phyloP scores from a whole-genome alignment of 2,113 vertebrate genomes.

The Anguilla rostrata region DNA sequence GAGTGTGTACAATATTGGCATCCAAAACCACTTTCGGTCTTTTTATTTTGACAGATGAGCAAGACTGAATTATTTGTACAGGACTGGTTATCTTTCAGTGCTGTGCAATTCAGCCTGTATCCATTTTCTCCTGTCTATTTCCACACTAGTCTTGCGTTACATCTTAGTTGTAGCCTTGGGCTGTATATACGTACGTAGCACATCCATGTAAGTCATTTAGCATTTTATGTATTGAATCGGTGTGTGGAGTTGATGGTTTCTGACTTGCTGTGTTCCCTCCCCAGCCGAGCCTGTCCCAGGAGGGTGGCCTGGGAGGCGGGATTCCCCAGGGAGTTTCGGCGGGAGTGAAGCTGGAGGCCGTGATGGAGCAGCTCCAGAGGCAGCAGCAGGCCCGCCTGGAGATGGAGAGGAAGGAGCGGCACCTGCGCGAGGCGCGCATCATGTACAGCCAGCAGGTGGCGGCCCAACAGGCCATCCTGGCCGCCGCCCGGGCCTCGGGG shows the following conservation, averaged over 20 bases:
- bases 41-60: too few species aligned
- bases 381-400: slow-evolving; percentile 80
- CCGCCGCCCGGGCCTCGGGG: slow-evolving; percentile 71
- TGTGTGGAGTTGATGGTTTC: slow-evolving; percentile 23
- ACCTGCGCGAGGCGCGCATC: slow-evolving; percentile 82
- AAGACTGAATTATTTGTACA: too few species aligned
- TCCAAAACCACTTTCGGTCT: too few species aligned
- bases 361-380: slow-evolving; percentile 90
- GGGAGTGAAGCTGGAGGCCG: slow-evolving; percentile 85
- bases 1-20: too few species aligned
- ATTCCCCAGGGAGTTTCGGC: slow-evolving; percentile 71
- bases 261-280: slow-evolving; percentile 25
- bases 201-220: too few species aligned
- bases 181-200: too few species aligned
- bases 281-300: slow-evolving; percentile 77
- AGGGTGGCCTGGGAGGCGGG: slow-evolving; percentile 68
- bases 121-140: too few species aligned
- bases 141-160: too few species aligned
- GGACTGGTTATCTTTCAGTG: too few species aligned
- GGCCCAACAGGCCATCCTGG: slow-evolving; percentile 78
- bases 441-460: slow-evolving; percentile 85
- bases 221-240: too few species aligned
- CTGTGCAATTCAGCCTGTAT: too few species aligned
- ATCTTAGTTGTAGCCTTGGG: too few species aligned
- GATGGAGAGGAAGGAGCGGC: slow-evolving; percentile 86